A percentile compares a stretch with the other conserved stretches of the same genome.
Evolutionary conservation across 2,113 vertebrate species (phyloP).

Genomic region (Perca fluviatilis): DNA sequence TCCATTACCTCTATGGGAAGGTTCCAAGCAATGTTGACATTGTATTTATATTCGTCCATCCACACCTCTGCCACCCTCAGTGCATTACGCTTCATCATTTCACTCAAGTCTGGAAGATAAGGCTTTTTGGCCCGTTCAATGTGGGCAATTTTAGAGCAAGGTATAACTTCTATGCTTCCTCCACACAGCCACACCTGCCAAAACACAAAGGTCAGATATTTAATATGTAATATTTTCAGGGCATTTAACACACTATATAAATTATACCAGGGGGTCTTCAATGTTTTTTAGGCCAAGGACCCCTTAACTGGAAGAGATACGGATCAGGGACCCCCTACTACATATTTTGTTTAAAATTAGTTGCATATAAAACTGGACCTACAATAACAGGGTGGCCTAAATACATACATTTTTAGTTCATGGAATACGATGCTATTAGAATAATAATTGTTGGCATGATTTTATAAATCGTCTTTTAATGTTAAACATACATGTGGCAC

Average conservation of each 20-base stretch:
- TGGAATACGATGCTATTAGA: too few species aligned
- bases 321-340: too few species aligned
- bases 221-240: background rate
- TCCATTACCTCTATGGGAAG: conserved; percentile 77
- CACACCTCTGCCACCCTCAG: conserved; percentile 86
- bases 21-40: conserved; percentile 86
- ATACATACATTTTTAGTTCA: too few species aligned
- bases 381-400: too few species aligned
- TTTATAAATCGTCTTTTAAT: too few species aligned
- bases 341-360: too few species aligned
- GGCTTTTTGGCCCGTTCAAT: conserved; percentile 85
- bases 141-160: conserved; percentile 86
- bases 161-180: conserved; percentile 86
- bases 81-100: conserved; percentile 78
- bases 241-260: background rate
- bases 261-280: too few species aligned
- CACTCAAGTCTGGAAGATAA: conserved; percentile 74
- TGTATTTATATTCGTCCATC: conserved; percentile 87
- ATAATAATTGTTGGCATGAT: too few species aligned
- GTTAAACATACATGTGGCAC: too few species aligned
- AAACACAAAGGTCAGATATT: background rate
- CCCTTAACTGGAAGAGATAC: too few species aligned
- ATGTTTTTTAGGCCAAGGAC: too few species aligned
- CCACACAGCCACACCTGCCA: conserved; percentile 88
- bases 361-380: too few species aligned